Percentiles rank a stretch among this genome's conserved stretches.
These are phyloP conservation scores for Ambastaia sidthimunki DNA, from an alignment of 2,797 vertebrate genomes.

Conservation along the genomic window DNA sequence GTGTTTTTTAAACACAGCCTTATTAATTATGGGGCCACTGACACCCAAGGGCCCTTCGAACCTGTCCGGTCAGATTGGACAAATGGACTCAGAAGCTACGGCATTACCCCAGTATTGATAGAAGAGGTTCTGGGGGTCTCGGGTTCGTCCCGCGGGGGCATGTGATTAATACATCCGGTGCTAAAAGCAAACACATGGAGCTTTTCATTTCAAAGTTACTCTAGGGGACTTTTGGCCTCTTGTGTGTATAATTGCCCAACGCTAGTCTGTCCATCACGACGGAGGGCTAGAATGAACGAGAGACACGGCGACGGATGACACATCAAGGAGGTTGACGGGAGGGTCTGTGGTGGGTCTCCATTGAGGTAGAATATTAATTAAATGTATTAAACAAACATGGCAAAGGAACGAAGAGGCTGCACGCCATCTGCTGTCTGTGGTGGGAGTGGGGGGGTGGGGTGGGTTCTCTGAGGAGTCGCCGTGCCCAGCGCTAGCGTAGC, in stretches of 20 bases:
- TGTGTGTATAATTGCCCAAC: conserved; percentile 80
- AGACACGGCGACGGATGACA: conserved; percentile 58
- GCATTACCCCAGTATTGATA: conserved; percentile 13
- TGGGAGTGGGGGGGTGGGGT: conserved; percentile 79
- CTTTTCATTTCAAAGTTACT: conserved; percentile 78
- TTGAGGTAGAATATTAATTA: conserved; percentile 91
- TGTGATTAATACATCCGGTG: conserved; percentile 75
- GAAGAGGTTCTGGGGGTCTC: conserved; percentile 40
- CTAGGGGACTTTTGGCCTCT: conserved; percentile 75
- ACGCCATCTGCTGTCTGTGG: conserved; percentile 86
- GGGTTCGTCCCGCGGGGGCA: conserved; percentile 59
- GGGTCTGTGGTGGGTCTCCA: conserved; percentile 68
- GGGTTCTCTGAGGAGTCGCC: conserved; percentile 81
- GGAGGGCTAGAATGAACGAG: conserved; percentile 2
- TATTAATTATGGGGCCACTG: conserved; percentile 30
- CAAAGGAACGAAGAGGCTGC: conserved; percentile 80
- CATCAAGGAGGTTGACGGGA: conserved; percentile 64
- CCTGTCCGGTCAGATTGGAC: conserved; percentile 29
- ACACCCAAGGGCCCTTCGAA: conserved; percentile 32
- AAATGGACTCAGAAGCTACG: neutral
- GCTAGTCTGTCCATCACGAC: conserved; percentile 68
- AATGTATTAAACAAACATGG: conserved; percentile 94
- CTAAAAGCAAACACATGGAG: conserved; percentile 73
- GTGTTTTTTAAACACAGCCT: conserved; percentile 48
- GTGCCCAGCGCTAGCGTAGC: conserved; percentile 86